phyloP scores from a whole-genome alignment of 2,113 vertebrate species.

The Ramphastos sulfuratus region DNA sequence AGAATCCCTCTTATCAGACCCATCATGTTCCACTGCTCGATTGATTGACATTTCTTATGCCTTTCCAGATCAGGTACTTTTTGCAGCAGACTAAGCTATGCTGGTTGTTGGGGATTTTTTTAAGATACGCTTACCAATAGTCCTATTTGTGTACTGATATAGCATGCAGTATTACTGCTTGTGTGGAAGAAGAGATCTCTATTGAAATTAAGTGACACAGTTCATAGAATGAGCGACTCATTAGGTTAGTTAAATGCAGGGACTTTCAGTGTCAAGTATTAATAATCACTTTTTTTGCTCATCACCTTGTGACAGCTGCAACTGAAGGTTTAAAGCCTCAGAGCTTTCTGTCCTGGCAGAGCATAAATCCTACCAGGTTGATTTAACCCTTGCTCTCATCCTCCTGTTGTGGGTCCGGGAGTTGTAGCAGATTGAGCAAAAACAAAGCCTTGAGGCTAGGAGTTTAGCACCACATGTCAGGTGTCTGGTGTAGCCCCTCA shows the following conservation, averaged over 20 bases:
- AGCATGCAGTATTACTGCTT: not conserved
- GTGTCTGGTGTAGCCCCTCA: too few species aligned
- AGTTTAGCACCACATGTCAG: too few species aligned
- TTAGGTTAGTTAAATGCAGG: not conserved
- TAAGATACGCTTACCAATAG: not conserved
- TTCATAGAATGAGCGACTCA: not conserved
- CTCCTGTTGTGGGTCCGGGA: too few species aligned
- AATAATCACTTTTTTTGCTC: not conserved
- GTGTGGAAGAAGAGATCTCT: not conserved
- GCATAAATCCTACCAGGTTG: too few species aligned
- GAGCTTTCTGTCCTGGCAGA: not conserved
- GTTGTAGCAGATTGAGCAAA: too few species aligned
- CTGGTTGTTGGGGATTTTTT: not conserved
- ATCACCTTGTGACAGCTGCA: not conserved
- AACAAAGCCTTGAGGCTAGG: too few species aligned
- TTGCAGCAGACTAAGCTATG: not conserved
- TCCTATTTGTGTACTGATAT: not conserved
- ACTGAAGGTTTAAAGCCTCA: slow-evolving; percentile 3
- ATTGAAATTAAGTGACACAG: not conserved
- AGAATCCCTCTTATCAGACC: not conserved
- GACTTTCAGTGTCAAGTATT: not conserved
- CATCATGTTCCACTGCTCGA: not conserved
- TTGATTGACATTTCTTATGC: not conserved
- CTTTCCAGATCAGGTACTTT: not conserved
- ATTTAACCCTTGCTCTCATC: too few species aligned